phyloP scores from a whole-genome alignment of 1,140 invertebrate species.

The Drosophila repleta region DNA sequence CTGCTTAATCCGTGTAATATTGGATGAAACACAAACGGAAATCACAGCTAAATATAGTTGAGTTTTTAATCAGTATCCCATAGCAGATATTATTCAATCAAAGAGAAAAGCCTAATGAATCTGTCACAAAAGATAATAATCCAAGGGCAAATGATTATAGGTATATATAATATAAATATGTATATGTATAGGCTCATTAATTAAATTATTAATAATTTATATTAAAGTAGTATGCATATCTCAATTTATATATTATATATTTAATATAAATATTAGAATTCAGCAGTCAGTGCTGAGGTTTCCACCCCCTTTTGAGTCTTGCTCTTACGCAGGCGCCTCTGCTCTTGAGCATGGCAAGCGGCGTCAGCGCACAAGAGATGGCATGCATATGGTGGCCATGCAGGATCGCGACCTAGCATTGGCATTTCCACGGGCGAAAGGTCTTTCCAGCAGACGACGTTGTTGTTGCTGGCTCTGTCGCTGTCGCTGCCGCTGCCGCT shows the following conservation, averaged over 20 bases:
- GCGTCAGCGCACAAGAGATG: slow-evolving; percentile 40
- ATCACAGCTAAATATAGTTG: no score
- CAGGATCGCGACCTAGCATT: slow-evolving; percentile 65
- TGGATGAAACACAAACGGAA: not conserved
- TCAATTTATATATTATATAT: no score
- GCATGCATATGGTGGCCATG: slow-evolving; percentile 16
- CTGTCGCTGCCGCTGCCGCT: slow-evolving; percentile 24
- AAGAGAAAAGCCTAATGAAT: no score
- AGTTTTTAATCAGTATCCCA: no score
- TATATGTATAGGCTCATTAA: no score
- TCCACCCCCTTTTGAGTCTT: slow-evolving; percentile 45
- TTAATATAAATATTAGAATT: no score
- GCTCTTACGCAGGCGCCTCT: slow-evolving; percentile 66
- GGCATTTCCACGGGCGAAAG: slow-evolving; percentile 60
- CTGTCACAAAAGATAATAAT: no score
- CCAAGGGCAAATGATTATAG: no score
- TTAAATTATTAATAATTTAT: no score
- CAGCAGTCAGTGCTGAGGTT: not conserved
- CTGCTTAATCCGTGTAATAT: slow-evolving; percentile 11
- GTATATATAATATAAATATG: no score
- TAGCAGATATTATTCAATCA: no score
- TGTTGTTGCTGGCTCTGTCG: slow-evolving; percentile 15
- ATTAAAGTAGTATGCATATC: no score
- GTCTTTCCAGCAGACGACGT: slow-evolving; percentile 60
- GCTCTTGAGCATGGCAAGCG: slow-evolving; percentile 10